phyloP scores from a whole-genome alignment of 1,140 invertebrate genomes.

The Calephelis nemesis region DNA sequence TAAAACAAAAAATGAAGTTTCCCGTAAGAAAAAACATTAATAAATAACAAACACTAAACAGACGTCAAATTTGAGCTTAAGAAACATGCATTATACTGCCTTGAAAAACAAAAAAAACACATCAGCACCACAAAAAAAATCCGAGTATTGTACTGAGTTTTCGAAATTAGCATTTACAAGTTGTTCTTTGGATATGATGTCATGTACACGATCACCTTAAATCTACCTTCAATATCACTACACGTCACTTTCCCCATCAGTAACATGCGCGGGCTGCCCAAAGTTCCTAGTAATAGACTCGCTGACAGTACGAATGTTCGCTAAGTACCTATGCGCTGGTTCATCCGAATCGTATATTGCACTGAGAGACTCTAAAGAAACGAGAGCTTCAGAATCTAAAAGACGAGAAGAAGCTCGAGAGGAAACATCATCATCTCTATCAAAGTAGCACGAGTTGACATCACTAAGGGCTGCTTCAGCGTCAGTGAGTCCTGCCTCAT shows the following conservation, averaged over 20 bases:
- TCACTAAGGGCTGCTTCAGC: constrained; percentile 91
- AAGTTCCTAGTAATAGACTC: constrained; percentile 88
- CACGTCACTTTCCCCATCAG: constrained; percentile 83
- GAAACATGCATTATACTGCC: not conserved
- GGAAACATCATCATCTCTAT: constrained; percentile 88
- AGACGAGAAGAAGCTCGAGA: constrained; percentile 88
- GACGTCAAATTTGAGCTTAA: not conserved
- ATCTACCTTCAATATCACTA: constrained; percentile 15
- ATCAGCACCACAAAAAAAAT: constrained; percentile 24
- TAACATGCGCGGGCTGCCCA: constrained; percentile 83
- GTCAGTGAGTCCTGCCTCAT: constrained; percentile 92
- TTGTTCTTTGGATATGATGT: constrained; percentile 32
- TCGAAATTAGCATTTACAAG: constrained; percentile 23
- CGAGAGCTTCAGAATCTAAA: constrained; percentile 86
- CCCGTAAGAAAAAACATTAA: too few relatives aligned
- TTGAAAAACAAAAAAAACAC: constrained; percentile 5
- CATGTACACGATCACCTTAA: constrained; percentile 15
- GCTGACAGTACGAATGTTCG: constrained; percentile 87
- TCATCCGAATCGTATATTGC: constrained; percentile 92
- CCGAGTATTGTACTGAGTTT: constrained; percentile 62
- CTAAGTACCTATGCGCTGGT: constrained; percentile 86
- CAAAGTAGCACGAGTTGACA: constrained; percentile 90
- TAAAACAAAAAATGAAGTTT: too few relatives aligned
- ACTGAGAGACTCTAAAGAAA: constrained; percentile 88
- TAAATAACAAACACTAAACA: too few relatives aligned